Base-by-base conservation (phyloP, 2,797 vertebrate species). In the Alectoris magna region DNA sequence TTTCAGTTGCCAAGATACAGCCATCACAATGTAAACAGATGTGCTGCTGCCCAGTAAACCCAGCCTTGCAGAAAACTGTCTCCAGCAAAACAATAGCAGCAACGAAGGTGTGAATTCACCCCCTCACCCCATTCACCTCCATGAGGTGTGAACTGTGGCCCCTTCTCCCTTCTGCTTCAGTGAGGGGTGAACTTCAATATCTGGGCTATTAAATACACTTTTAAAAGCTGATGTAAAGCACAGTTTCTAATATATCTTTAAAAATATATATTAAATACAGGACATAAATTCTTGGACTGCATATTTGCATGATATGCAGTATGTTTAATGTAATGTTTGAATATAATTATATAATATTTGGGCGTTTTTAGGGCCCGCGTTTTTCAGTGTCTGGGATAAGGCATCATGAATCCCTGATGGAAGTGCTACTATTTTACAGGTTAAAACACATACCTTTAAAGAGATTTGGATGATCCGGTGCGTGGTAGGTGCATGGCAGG, bases 1-100 rank as follows among this genome's bases (percentile, higher is more conserved):
- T 86, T 94, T 94, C 91, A 87, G 90, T 90, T 96, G 92, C 79
- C 94, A 94, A 83, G 60, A 89, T 86, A 84, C 67, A 95, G 82
- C 90, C 74, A 86, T 94, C 79, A 76, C 87, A 91, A 71, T 85
- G 70, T 95, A 96, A 90, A 84, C 67, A 92, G 86, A 92, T 93
- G 84, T 94, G 89, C 84, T 95, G 86, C 92, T 95, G 78, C 84
- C 73, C 89, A 92, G 56, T 94, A 94, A 92, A 95, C 64, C 87
- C 81, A 87, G 74, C 83, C 96, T 92, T 87, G 87, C 89, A 93
- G 87, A 83, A 95, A 93, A 90, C 62, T 93, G 74, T 87, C 83
- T 94, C 77, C 90, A 94, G 78, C 88, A 84, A 91, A 90, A 93
- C 83, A 94, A 91, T 90, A 94, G 93, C 93, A 93, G 74, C 93